Percentiles rank a stretch among this genome's conserved stretches.
These are phyloP conservation scores for Callionymus lyra DNA, from an alignment of 2,113 vertebrate species.

Conservation along the genomic window DNA sequence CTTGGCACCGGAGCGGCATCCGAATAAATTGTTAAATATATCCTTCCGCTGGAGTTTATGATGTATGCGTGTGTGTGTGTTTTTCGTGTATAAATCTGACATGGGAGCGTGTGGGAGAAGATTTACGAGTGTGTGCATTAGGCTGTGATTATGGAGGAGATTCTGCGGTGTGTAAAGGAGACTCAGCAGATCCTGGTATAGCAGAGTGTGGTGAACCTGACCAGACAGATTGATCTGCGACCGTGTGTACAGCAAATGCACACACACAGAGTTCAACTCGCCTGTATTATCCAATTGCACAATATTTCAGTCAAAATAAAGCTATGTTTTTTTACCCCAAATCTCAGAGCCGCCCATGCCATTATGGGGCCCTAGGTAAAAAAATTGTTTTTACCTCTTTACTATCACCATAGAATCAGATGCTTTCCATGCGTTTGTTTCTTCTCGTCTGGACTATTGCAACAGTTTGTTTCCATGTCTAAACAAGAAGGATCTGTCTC, in stretches of 20 bases:
- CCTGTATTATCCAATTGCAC: too few relatives aligned
- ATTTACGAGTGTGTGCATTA: constrained; percentile 50
- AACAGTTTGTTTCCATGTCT: too few relatives aligned
- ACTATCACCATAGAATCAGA: too few relatives aligned
- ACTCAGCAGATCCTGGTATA: constrained; percentile 14
- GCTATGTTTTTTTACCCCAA: too few relatives aligned
- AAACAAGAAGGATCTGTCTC: too few relatives aligned
- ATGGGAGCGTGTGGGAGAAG: constrained; percentile 26
- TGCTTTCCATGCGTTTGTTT: too few relatives aligned
- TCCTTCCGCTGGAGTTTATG: constrained; percentile 22
- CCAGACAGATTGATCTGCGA: constrained; percentile 4
- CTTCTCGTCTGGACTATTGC: too few relatives aligned
- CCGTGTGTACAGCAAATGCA: background rate
- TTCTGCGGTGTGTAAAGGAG: constrained; percentile 24
- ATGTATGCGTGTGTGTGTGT: constrained; percentile 8
- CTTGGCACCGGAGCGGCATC: constrained; percentile 30
- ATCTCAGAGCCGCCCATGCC: too few relatives aligned
- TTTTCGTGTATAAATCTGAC: constrained; percentile 13
- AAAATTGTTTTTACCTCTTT: too few relatives aligned
- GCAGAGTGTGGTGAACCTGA: constrained; percentile 8
- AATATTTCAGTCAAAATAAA: too few relatives aligned
- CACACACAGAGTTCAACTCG: too few relatives aligned
- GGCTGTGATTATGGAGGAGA: constrained; percentile 40
- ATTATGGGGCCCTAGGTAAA: too few relatives aligned
- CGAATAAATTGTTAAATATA: constrained; percentile 46